phyloP scores from a whole-genome alignment of 2,797 vertebrate genomes.

The Knipowitschia caucasica region DNA sequence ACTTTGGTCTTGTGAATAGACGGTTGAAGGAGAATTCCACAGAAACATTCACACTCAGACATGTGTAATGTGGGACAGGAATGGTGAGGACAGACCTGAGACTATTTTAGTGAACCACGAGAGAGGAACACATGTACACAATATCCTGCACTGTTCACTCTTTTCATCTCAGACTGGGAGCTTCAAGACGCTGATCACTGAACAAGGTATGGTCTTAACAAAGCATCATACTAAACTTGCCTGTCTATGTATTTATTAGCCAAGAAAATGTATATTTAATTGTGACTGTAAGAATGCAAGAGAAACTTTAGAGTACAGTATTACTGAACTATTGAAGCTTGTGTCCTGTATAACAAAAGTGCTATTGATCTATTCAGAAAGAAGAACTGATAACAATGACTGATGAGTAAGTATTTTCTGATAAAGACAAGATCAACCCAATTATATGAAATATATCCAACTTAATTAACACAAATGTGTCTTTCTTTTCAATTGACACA shows the following conservation, averaged over 20 bases:
- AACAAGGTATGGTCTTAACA: slow-evolving; percentile 63
- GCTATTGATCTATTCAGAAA: slow-evolving; percentile 14
- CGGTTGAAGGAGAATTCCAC: slow-evolving; percentile 12
- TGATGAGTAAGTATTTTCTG: slow-evolving; percentile 58
- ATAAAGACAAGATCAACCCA: neutral
- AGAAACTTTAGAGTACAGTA: neutral
- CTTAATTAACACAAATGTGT: slow-evolving; percentile 7
- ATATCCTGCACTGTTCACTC: slow-evolving; percentile 67
- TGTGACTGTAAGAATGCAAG: neutral
- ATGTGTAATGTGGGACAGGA: slow-evolving; percentile 50
- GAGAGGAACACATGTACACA: slow-evolving; percentile 64
- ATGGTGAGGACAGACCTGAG: slow-evolving; percentile 53
- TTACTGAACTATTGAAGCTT: neutral
- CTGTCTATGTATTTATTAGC: neutral
- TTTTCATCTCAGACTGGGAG: slow-evolving; percentile 46
- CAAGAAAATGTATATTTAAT: neutral
- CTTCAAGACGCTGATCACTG: slow-evolving; percentile 34
- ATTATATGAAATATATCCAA: neutral
- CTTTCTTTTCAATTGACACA: slow-evolving; percentile 13
- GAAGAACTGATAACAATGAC: slow-evolving; percentile 55
- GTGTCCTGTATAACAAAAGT: neutral
- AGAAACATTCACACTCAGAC: slow-evolving; percentile 52
- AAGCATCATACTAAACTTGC: neutral
- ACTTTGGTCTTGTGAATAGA: neutral
- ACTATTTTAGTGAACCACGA: slow-evolving; percentile 79